phyloP scores from a whole-genome alignment of 1,140 invertebrate genomes.

The Hylyphantes graminicola region DNA sequence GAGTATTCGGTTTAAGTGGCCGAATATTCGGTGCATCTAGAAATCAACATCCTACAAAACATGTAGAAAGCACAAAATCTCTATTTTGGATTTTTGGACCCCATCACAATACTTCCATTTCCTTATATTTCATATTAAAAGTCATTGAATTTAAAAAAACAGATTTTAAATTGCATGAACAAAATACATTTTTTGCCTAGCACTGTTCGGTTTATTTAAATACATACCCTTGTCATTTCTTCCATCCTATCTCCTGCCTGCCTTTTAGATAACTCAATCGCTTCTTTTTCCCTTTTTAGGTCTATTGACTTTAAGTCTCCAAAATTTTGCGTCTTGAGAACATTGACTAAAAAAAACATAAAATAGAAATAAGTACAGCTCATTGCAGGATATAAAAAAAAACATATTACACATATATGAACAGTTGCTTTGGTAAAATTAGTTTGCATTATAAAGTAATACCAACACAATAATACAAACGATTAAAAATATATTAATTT shows the following conservation, averaged over 20 bases:
- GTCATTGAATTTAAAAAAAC: no score
- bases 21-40: no score
- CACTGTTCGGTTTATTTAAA: not conserved
- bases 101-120: no score
- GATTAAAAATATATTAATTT: not conserved
- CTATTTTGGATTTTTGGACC: no score
- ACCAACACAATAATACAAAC: no score
- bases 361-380: not conserved
- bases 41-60: no score
- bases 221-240: conserved; percentile 66
- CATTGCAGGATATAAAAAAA: not conserved
- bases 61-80: no score
- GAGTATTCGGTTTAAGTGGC: no score
- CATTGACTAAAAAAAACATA: conserved; percentile 77
- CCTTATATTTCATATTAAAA: no score
- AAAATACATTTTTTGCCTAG: not conserved
- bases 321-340: conserved; percentile 79
- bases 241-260: conserved; percentile 67
- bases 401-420: not conserved
- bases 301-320: conserved; percentile 93
- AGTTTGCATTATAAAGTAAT: not conserved
- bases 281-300: conserved; percentile 84
- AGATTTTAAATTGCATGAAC: not conserved
- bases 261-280: conserved; percentile 78
- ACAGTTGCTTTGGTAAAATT: not conserved